Conservation (phyloP, 64 coral and sea anemone species). For the Stichodactyla mertensii region DNA sequence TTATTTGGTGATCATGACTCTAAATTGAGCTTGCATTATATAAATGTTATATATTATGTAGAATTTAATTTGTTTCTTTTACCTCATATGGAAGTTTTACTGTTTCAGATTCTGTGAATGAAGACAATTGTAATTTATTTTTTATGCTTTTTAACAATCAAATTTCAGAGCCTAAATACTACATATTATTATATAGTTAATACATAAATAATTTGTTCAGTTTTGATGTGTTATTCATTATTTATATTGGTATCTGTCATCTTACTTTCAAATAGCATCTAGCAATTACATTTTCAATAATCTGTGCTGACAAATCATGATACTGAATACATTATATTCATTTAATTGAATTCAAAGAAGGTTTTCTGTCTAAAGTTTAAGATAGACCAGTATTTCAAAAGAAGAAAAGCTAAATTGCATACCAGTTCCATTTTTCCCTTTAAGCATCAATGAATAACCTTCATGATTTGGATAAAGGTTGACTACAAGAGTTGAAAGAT, state of each 20-base stretch:
- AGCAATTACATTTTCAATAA: neutral
- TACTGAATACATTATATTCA: neutral
- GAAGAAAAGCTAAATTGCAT: neutral
- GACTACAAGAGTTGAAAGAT: constrained; percentile 93
- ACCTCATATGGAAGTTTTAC: constrained; percentile 93
- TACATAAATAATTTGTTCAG: too few relatives aligned
- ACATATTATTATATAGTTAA: neutral
- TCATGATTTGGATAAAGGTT: constrained; percentile 92
- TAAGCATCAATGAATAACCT: constrained; percentile 94
- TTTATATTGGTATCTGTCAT: too few relatives aligned
- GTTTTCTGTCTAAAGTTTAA: neutral
- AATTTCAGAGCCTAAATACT: neutral
- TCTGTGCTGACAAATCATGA: too few relatives aligned
- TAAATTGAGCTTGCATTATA: too few relatives aligned
- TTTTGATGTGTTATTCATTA: too few relatives aligned
- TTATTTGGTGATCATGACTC: neutral
- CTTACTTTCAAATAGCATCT: neutral
- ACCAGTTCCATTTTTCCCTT: constrained; percentile 87
- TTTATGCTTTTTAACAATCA: too few relatives aligned
- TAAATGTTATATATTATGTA: neutral
- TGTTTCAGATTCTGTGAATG: constrained; percentile 90
- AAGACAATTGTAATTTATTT: neutral
- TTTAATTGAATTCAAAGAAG: neutral
- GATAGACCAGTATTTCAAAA: neutral
- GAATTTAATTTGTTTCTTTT: neutral